Base-by-base conservation (phyloP, 2,888 invertebrate genomes). In the Ophion ellenae region DNA sequence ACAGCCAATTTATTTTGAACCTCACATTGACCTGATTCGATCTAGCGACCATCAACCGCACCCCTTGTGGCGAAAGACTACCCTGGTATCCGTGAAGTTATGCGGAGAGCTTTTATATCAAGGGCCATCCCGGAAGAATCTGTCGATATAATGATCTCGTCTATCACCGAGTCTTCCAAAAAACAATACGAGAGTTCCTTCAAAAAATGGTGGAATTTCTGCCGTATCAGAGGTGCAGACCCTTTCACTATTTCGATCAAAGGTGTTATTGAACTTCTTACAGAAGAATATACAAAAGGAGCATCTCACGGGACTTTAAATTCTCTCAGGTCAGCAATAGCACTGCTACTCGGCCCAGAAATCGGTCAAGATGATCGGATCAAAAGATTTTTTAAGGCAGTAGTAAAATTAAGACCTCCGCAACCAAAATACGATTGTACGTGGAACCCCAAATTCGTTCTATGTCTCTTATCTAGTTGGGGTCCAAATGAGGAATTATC, bases 41-140 rank as follows among this genome's bases (percentile, higher is more conserved):
- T 89, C 87, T 69, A 71, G 24, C 24, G 24, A 24, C 24, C 85
- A 84, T 74, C 73, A 74, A 89, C 78, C 83, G 85, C 89, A 90
- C 86, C 89, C 87, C 45, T 45, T 73, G 4, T 36, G 76, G 4
- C 20, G 17, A 32, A 61, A 59, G 67, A 74, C 81, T 53, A 80
- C 70, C 36, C 70, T 84, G 69, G 69, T 75, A 20, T 89, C 86
- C 81, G 89, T 87, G 45, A 70, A 76, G 74, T 83, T 89, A 87
- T 90, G 89, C 4, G 87, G 84, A 61, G 88, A 40, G 89, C 87
- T 4, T 84, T 89, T 24, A 20, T 82, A 71, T 45, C 45, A 45
- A 45, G 45, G 45, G 45, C 9, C 45, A 45, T 45, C 11, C 89
- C 89, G 45, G 47, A 71, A 64, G 76, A 70, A 63, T 57, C 84